Conservation (phyloP, 2,113 vertebrate species). For the Astur gentilis region DNA sequence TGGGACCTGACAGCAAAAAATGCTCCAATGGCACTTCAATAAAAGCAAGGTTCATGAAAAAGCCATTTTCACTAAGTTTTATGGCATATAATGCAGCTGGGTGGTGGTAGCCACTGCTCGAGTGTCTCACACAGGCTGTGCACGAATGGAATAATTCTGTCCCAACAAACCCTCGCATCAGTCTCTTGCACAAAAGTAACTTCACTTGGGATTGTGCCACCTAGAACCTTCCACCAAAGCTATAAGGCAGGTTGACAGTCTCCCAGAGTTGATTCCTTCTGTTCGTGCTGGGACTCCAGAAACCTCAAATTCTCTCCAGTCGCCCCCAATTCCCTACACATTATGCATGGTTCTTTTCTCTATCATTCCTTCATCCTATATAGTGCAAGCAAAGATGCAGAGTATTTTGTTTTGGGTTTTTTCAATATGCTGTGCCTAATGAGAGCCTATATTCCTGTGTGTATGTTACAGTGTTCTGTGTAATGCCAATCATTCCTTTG, state of each 20-base stretch:
- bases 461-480: conserved; percentile 6
- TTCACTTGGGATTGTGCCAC: not conserved
- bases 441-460: conserved; percentile 11
- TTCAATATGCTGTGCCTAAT: not conserved
- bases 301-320: not conserved
- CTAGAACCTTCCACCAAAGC: not conserved
- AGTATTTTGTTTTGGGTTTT: not conserved
- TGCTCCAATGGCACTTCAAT: not conserved
- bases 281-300: not conserved
- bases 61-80: not conserved
- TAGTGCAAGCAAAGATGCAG: not conserved
- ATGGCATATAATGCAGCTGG: not conserved
- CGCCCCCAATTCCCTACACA: not conserved
- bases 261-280: not conserved
- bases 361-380: not conserved
- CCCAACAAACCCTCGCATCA: not conserved
- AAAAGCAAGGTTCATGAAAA: not conserved
- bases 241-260: not conserved
- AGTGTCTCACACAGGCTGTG: not conserved
- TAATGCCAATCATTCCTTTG: conserved; percentile 55
- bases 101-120: not conserved
- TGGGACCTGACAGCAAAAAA: not conserved
- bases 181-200: not conserved
- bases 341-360: not conserved
- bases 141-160: accelerated